These are phyloP conservation scores for Oreohelix idahoensis DNA, from an alignment of 1,140 invertebrate genomes.

Conservation along the genomic window DNA sequence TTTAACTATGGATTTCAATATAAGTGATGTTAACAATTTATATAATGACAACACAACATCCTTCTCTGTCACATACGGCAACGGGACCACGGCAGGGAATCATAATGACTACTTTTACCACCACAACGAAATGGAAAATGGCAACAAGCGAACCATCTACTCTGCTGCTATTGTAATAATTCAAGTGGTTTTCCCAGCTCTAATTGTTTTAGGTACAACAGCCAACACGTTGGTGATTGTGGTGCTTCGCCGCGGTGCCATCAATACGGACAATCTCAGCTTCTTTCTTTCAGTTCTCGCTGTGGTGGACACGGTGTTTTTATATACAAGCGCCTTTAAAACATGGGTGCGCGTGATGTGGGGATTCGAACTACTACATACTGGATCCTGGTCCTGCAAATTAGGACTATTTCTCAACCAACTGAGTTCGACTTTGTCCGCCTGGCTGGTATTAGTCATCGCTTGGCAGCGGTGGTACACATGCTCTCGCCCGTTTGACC, in stretches of 20 bases:
- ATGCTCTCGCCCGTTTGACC: slow-evolving; percentile 25
- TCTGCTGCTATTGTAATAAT: not conserved
- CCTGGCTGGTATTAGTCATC: slow-evolving; percentile 72
- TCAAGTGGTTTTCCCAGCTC: slow-evolving; percentile 53
- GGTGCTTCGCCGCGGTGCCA: slow-evolving; percentile 65
- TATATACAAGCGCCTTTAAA: slow-evolving; percentile 68
- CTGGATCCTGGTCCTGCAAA: slow-evolving; percentile 62
- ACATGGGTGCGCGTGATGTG: slow-evolving; percentile 66
- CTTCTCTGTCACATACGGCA: not conserved
- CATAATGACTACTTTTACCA: not conserved
- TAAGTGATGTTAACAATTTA: not conserved
- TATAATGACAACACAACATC: not conserved
- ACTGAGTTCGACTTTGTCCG: slow-evolving; percentile 65
- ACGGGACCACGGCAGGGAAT: not conserved
- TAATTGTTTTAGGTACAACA: slow-evolving; percentile 66
- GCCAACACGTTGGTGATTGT: slow-evolving; percentile 69
- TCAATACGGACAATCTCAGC: slow-evolving; percentile 57
- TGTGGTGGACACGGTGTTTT: slow-evolving; percentile 66
- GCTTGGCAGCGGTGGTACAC: slow-evolving; percentile 61
- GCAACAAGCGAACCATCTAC: too few species aligned
- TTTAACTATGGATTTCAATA: slow-evolving; percentile 2
- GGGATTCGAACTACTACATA: slow-evolving; percentile 61
- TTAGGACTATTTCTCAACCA: slow-evolving; percentile 63
- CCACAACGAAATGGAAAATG: too few species aligned
- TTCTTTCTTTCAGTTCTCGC: slow-evolving; percentile 70